These are phyloP conservation scores for Argyrosomus regius DNA, from an alignment of 2,797 vertebrate genomes.

Conservation along the genomic window DNA sequence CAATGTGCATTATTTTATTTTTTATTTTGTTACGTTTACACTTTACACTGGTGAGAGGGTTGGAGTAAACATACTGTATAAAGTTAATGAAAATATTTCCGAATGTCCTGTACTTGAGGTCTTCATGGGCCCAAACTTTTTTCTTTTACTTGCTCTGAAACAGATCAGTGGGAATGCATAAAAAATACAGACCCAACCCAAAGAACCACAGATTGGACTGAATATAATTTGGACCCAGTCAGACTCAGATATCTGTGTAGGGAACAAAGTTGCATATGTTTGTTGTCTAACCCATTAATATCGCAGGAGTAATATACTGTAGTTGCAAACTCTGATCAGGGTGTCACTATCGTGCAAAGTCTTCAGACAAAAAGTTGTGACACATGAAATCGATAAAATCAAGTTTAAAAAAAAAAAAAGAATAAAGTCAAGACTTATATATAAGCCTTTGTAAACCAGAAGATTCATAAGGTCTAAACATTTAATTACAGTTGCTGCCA, in stretches of 20 bases:
- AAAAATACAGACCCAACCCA: too few relatives aligned
- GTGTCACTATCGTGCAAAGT: neutral
- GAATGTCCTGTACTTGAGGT: too few relatives aligned
- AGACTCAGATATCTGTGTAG: too few relatives aligned
- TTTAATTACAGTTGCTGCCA: neutral
- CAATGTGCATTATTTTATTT: too few relatives aligned
- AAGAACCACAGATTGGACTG: too few relatives aligned
- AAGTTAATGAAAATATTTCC: neutral
- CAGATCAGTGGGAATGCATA: too few relatives aligned
- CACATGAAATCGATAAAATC: neutral
- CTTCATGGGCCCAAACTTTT: too few relatives aligned
- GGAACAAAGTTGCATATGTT: too few relatives aligned
- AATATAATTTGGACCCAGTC: too few relatives aligned
- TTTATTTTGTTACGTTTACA: too few relatives aligned
- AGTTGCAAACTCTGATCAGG: neutral
- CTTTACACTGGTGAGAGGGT: neutral
- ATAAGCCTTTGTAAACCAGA: neutral
- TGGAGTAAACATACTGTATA: neutral
- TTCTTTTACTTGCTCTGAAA: too few relatives aligned
- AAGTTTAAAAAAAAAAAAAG: neutral
- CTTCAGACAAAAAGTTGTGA: too few relatives aligned
- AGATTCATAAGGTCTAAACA: constrained; percentile 18
- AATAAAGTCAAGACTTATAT: neutral
- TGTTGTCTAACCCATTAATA: neutral
- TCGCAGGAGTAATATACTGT: neutral